phyloP scores from a whole-genome alignment of 2,797 vertebrate genomes.

The Sebastes oblongus region DNA sequence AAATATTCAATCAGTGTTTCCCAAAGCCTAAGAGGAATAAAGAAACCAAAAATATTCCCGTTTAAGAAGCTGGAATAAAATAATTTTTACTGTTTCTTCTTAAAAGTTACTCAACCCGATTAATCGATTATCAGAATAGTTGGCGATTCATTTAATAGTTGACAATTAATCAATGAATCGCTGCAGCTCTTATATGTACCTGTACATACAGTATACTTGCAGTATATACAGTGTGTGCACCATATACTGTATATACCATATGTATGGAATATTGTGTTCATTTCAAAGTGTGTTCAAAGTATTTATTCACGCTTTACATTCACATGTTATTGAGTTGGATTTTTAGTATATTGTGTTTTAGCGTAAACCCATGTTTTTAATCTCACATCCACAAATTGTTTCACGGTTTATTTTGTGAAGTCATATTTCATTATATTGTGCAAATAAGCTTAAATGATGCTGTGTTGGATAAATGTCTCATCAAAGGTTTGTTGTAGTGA shows the following conservation, averaged over 20 bases:
- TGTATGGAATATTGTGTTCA: background rate
- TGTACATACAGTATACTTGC: background rate
- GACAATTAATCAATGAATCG: too few species aligned
- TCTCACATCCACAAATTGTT: background rate
- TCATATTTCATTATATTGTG: background rate
- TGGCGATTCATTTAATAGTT: too few species aligned
- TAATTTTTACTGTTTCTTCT: too few species aligned
- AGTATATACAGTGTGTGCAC: background rate
- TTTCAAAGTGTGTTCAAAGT: background rate
- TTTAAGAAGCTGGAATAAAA: fast-evolving
- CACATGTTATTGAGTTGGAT: background rate
- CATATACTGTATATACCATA: too few species aligned
- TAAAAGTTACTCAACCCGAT: too few species aligned
- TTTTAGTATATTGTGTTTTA: background rate
- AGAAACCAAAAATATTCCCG: too few species aligned
- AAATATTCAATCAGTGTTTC: too few species aligned
- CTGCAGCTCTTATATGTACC: background rate
- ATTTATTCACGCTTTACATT: background rate
- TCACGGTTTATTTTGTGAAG: background rate
- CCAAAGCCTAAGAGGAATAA: too few species aligned
- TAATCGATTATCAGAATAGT: too few species aligned
- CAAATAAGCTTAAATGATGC: background rate
- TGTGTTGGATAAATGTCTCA: background rate
- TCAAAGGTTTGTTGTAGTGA: slow-evolving; percentile 17
- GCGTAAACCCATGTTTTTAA: background rate